Base-by-base conservation (phyloP, 2,113 vertebrate species). In the Hemichromis elongatus region DNA sequence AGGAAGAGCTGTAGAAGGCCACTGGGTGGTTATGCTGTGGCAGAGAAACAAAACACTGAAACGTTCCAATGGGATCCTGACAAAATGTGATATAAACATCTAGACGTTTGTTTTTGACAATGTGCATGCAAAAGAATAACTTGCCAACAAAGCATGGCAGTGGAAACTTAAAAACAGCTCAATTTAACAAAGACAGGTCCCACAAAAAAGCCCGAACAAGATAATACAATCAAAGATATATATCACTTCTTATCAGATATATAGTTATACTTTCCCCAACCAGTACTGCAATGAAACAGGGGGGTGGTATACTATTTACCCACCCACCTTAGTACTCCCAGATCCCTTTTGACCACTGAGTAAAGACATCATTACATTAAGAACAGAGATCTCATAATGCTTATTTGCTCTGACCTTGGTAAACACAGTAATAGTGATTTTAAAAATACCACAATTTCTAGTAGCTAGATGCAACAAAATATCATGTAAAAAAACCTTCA, bases 41-140 rank as follows among this genome's bases (percentile, higher is more conserved):
- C 86, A 63, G 47, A 66, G 59, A 59, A 86, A 55, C 13, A 89
- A 84, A 87, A 56, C 35, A 26, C 75, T 68, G 35, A 56, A 52
- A 83, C 52, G 50, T 28, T 80, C 54, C 5, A 28, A 88, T 86
- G 55, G 42, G 40, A 85, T 84, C 45, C 10, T 54, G 54, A 83
- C n/a, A 63, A 81, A 87, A 80, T 37, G 18, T 50, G 53, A 75
- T 85, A 86, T 56, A 63, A 82, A 50, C 82, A 85, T 53, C n/a
- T 3, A 33, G 30, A 18, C 42, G 3, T 84, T 42, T 83, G 56
- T 33, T 82, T 87, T 88, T 68, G 37, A 81, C 63, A 24, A 28
- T 86, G 40, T n/a, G 21, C 54, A 89, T 86, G 61, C 35, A 88
- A 91, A 92, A 83, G 56, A 87, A 28, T 90, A 92, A 73, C 86